Percentiles rank a stretch among this genome's conserved stretches.
Conservation (phyloP, 1,140 invertebrate genomes). For the Mylabris phalerata region DNA sequence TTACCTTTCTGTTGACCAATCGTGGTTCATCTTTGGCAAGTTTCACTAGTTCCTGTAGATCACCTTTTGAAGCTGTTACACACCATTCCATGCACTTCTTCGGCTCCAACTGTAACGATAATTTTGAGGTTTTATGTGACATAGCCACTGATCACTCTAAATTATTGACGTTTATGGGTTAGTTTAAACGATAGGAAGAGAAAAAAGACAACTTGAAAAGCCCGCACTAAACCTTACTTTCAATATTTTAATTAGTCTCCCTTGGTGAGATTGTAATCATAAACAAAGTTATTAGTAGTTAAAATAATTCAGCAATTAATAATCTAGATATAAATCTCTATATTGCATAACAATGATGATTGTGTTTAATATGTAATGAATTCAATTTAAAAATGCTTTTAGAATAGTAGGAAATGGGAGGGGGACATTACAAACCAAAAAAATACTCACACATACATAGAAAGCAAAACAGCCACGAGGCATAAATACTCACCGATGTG, state of each 20-base stretch:
- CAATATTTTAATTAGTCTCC: slow-evolving; percentile 23
- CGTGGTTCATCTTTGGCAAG: slow-evolving; percentile 73
- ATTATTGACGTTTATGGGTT: slow-evolving; percentile 11
- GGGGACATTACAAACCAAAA: too few relatives aligned
- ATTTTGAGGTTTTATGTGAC: slow-evolving; percentile 9
- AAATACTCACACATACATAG: background rate
- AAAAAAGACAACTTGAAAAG: background rate
- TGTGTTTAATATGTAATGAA: slow-evolving; percentile 16
- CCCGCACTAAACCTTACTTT: background rate
- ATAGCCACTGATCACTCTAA: slow-evolving; percentile 3
- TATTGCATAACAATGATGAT: background rate
- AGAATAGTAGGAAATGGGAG: background rate
- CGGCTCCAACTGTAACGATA: slow-evolving; percentile 46
- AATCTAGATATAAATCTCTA: slow-evolving; percentile 23
- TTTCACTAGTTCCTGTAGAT: slow-evolving; percentile 76
- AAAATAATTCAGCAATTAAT: slow-evolving; percentile 26
- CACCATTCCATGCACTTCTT: slow-evolving; percentile 78
- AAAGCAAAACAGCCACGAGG: slow-evolving; percentile 2
- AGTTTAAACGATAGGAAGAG: background rate
- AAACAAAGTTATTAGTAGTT: slow-evolving; percentile 22
- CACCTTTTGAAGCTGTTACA: slow-evolving; percentile 68
- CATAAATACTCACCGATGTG: slow-evolving; percentile 51
- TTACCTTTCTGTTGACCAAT: slow-evolving; percentile 75
- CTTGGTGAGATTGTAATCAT: slow-evolving; percentile 18
- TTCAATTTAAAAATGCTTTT: slow-evolving; percentile 14